Evolutionary conservation across 64 coral and sea anemone genomes (phyloP).

Genomic region (Actinia equina): DNA sequence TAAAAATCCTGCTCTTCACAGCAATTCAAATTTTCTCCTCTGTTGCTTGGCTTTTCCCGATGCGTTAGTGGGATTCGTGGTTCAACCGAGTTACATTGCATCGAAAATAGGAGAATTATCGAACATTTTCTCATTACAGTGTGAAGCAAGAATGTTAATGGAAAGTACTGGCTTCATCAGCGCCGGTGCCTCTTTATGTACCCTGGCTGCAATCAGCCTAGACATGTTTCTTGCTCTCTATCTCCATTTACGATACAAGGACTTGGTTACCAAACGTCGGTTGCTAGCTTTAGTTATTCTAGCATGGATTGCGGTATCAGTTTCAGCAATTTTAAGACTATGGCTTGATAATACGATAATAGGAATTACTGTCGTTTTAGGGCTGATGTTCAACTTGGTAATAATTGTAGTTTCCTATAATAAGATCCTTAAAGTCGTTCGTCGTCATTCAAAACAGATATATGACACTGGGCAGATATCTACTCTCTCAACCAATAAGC

Average conservation of each 20-base stretch:
- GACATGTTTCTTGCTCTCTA: constrained; percentile 42
- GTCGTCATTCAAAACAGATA: not conserved
- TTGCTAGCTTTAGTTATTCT: not conserved
- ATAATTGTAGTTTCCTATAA: not conserved
- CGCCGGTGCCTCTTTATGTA: constrained; percentile 21
- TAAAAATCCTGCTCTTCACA: constrained; percentile 26
- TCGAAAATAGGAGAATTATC: constrained; percentile 37
- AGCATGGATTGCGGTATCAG: constrained; percentile 17
- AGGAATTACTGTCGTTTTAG: not conserved
- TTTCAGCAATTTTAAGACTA: not conserved
- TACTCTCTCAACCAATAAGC: not conserved
- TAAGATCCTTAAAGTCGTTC: not conserved
- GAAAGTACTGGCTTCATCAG: constrained; percentile 14
- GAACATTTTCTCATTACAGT: constrained; percentile 16
- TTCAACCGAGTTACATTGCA: constrained; percentile 37
- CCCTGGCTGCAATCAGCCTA: constrained; percentile 11
- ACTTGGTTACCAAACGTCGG: constrained; percentile 22
- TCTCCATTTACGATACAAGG: constrained; percentile 43
- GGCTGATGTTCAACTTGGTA: not conserved
- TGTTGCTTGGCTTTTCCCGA: constrained; percentile 49
- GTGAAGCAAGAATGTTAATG: constrained; percentile 25
- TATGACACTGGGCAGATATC: not conserved
- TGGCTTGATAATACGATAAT: not conserved
- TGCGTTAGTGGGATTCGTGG: constrained; percentile 36
- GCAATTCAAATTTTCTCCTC: constrained; percentile 25